Percentiles rank a stretch among this genome's conserved stretches.
Evolutionary conservation across 2,797 vertebrate genomes (phyloP).

Genomic region (Natrix natrix): DNA sequence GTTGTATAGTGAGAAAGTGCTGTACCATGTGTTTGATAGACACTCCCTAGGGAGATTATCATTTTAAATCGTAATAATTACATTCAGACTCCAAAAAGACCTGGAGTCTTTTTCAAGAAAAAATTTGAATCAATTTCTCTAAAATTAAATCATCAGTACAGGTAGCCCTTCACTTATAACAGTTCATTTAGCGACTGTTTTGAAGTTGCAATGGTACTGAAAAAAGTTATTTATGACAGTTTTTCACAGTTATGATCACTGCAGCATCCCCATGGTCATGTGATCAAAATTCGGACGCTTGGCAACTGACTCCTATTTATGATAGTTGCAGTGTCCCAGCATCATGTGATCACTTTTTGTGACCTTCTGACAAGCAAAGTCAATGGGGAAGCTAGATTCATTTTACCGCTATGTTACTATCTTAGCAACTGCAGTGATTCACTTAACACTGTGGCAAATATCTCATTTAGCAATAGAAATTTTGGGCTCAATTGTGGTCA

Average conservation of each 20-base stretch:
- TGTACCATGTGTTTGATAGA: background rate
- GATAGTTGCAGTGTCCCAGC: background rate
- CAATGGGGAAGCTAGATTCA: background rate
- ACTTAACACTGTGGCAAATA: background rate
- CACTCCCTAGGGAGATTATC: background rate
- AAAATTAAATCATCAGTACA: background rate
- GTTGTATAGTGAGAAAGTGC: background rate
- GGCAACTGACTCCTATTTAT: background rate
- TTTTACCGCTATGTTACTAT: background rate
- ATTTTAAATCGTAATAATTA: background rate
- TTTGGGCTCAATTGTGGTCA: background rate
- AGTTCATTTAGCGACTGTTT: background rate
- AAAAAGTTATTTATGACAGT: background rate
- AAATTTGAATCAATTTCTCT: background rate
- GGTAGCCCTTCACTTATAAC: background rate
- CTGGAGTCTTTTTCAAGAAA: background rate
- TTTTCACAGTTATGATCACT: background rate
- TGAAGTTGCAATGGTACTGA: background rate
- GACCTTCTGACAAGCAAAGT: background rate
- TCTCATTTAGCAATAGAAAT: background rate
- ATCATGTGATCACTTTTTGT: background rate
- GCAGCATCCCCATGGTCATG: background rate
- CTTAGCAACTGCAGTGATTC: background rate
- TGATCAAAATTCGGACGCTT: background rate
- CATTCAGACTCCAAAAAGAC: background rate